These are phyloP conservation scores for Rhopalosiphum padi DNA, from an alignment of 1,140 invertebrate species.

Conservation along the genomic window DNA sequence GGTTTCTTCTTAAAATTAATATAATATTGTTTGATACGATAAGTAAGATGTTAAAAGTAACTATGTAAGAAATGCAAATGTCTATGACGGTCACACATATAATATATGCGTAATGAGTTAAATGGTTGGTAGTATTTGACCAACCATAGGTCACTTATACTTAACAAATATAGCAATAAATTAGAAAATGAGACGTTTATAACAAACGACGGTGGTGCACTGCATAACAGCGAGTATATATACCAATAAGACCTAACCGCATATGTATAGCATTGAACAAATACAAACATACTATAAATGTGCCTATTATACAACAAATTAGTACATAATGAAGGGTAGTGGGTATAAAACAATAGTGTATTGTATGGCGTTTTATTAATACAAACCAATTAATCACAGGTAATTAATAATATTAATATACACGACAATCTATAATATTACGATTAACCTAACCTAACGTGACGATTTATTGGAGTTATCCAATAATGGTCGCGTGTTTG, in stretches of 20 bases:
- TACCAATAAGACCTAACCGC: not conserved
- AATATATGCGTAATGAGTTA: not conserved
- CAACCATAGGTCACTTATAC: not conserved
- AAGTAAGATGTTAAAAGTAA: not conserved
- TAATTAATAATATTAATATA: not conserved
- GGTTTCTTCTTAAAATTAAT: not conserved
- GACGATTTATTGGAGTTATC: not conserved
- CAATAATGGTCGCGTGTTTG: not conserved
- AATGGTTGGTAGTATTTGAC: not conserved
- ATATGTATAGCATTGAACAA: not conserved
- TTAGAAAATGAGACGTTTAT: not conserved
- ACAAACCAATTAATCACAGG: not conserved
- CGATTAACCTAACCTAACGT: not conserved
- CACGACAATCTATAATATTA: not conserved
- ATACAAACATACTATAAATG: not conserved
- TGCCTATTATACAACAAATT: not conserved
- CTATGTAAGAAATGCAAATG: not conserved
- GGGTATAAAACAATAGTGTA: not conserved
- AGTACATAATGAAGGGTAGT: not conserved
- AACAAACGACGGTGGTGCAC: not conserved
- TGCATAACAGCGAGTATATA: not conserved
- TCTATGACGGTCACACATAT: not conserved
- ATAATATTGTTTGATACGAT: not conserved
- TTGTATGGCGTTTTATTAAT: not conserved
- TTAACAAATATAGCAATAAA: not conserved